phyloP scores from a whole-genome alignment of 2,113 vertebrate genomes.

The Pseudolaguvia tuberculata region DNA sequence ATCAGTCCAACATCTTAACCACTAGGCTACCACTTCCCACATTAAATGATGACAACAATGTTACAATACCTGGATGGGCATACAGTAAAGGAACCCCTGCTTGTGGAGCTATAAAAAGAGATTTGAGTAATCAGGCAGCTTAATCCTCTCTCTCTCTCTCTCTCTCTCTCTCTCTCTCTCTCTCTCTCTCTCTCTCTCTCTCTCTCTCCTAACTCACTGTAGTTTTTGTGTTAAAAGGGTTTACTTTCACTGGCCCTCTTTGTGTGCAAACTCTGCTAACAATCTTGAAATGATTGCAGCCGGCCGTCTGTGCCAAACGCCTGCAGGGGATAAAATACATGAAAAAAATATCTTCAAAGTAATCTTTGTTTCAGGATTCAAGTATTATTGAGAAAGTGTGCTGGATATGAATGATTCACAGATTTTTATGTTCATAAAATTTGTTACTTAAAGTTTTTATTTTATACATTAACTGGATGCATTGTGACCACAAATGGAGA shows the following conservation, averaged over 20 bases:
- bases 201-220: conserved; percentile 22
- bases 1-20: no score
- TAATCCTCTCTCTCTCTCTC: conserved; percentile 7
- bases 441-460: conserved; percentile 9
- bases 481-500: neutral
- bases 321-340: conserved; percentile 42
- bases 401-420: conserved; percentile 20
- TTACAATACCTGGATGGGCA: neutral
- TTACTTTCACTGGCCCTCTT: conserved; percentile 25
- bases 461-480: neutral
- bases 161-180: conserved; percentile 5
- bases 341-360: conserved; percentile 44
- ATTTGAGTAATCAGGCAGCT: conserved; percentile 5
- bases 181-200: conserved; percentile 12
- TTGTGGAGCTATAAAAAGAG: neutral
- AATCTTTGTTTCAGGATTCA: conserved; percentile 32
- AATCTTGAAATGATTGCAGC: conserved; percentile 44
- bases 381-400: conserved; percentile 2
- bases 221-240: neutral
- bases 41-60: neutral
- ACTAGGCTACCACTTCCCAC: no score
- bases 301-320: conserved; percentile 36
- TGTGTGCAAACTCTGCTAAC: conserved; percentile 6
- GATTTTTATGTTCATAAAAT: conserved; percentile 12
- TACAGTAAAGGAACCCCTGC: no score